These are phyloP conservation scores for Lophius americanus DNA, from an alignment of 2,797 vertebrate species.

Conservation along the genomic window DNA sequence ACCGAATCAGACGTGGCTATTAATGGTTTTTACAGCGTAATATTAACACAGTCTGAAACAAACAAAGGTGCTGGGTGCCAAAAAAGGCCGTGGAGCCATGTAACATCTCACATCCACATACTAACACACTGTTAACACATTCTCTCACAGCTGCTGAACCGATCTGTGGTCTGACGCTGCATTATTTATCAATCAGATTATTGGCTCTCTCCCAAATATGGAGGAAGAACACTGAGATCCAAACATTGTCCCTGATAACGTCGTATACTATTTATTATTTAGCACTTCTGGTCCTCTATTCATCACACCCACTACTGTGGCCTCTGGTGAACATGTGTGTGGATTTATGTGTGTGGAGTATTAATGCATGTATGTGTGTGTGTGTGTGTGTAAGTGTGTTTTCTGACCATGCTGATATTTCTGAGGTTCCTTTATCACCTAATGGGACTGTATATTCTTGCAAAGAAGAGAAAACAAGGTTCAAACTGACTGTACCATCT, in stretches of 20 bases:
- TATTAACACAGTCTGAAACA: conserved; percentile 22
- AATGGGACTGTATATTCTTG: background rate
- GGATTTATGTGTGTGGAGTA: conserved; percentile 40
- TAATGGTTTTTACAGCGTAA: conserved; percentile 20
- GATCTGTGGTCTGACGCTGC: conserved; percentile 9
- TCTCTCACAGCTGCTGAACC: conserved; percentile 8
- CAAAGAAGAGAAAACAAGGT: conserved; percentile 14
- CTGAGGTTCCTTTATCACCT: conserved; percentile 22
- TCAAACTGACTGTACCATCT: background rate
- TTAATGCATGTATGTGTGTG: conserved; percentile 32
- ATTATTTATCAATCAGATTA: conserved; percentile 60
- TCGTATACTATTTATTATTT: conserved; percentile 75
- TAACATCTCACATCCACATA: conserved; percentile 65
- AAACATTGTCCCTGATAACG: conserved; percentile 50
- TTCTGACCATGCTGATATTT: conserved; percentile 43
- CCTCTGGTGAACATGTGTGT: conserved; percentile 30
- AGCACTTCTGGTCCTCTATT: conserved; percentile 69
- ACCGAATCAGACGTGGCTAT: conserved; percentile 8
- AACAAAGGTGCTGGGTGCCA: conserved; percentile 16
- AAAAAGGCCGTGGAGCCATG: conserved; percentile 33
- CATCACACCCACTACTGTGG: conserved; percentile 49
- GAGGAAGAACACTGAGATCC: conserved; percentile 45
- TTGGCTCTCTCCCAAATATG: conserved; percentile 29
- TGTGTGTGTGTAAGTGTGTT: conserved; percentile 16
- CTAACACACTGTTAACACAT: conserved; percentile 46